phyloP scores from a whole-genome alignment of 2,113 vertebrate genomes.

The Ibidorhyncha struthersii region DNA sequence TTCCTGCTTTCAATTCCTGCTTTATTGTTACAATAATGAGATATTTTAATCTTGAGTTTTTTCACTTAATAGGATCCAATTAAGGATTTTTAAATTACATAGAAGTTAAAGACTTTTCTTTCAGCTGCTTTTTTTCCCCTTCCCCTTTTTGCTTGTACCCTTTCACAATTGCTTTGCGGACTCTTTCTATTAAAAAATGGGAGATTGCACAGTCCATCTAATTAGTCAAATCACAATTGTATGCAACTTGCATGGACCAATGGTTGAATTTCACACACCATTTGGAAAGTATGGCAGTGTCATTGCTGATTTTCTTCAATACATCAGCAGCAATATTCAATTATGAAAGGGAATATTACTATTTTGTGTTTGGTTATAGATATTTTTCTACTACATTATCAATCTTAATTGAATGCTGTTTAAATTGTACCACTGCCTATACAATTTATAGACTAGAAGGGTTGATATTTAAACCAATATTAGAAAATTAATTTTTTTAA shows the following conservation, averaged over 20 bases:
- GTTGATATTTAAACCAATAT: constrained; percentile 41
- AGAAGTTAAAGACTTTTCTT: constrained; percentile 17
- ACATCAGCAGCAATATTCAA: constrained; percentile 38
- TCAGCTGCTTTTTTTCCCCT: neutral
- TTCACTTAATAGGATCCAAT: constrained; percentile 62
- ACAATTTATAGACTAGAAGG: constrained; percentile 30
- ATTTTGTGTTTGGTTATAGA: neutral
- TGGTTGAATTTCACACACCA: constrained; percentile 74
- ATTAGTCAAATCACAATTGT: constrained; percentile 62
- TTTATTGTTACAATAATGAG: constrained; percentile 41
- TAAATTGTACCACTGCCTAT: constrained; percentile 35
- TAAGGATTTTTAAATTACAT: constrained; percentile 54
- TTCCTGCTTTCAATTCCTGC: neutral
- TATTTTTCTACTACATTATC: constrained; percentile 39
- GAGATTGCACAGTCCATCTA: constrained; percentile 46
- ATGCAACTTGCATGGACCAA: constrained; percentile 42
- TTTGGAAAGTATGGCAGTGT: constrained; percentile 57
- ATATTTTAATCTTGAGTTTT: constrained; percentile 64
- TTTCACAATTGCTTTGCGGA: constrained; percentile 34
- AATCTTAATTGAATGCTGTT: constrained; percentile 68
- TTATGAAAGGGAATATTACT: constrained; percentile 58
- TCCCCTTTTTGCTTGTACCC: neutral
- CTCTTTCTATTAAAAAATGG: constrained; percentile 40
- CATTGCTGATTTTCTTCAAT: constrained; percentile 7
- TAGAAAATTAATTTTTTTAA: constrained; percentile 42